Evolutionary conservation across 2,113 vertebrate genomes (phyloP), one percentile per base, ranked within the genome.

Genomic region (Stigmatopora argus): DNA sequence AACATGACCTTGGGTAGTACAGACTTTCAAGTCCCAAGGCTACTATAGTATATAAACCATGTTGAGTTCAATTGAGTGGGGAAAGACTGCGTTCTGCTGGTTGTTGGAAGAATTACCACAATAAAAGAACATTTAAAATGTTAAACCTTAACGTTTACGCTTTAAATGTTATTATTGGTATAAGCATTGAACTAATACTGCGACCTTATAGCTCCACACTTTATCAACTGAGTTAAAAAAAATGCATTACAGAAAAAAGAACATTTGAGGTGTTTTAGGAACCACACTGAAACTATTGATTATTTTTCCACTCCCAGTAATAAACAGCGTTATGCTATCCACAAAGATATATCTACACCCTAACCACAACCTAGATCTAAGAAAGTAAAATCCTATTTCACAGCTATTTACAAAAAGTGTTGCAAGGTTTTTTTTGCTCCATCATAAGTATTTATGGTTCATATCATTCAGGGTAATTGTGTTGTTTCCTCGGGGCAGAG

Each of bases 31-130:
- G 48, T 18, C 7, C 18, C 48, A 51, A 53, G 3, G 31, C 17
- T 35, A 15, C 44, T 9, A 62, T 12, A 52, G 35, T 47, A 41
- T 55, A 21, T 48, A 79, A 76, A 69, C 81, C 59, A 72, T 60
- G 17, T n/a, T n/a, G 70, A 19, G 34, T 15, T 15, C 66, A 73
- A 9, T 46, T 59, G 78, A 83, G 79, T 82, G 3, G 26, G 26
- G 78, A 76, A 59, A 85, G 67, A 89, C 80, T 83, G 69, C 12
- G 85, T 66, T 77, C 89, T 87, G 73, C 84, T 89, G 87, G 83
- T 53, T 38, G 52, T 48, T 64, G 21, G n/a, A 9, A n/a, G 77
- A 65, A 49, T 56, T 86, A 71, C 81, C 85, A 62, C 67, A 48
- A 18, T 31, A 13, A 14, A 5, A 19, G 3, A 60, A 19, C 46